Base-by-base conservation (phyloP, 2,888 invertebrate genomes). In the Drosophila lutescens region DNA sequence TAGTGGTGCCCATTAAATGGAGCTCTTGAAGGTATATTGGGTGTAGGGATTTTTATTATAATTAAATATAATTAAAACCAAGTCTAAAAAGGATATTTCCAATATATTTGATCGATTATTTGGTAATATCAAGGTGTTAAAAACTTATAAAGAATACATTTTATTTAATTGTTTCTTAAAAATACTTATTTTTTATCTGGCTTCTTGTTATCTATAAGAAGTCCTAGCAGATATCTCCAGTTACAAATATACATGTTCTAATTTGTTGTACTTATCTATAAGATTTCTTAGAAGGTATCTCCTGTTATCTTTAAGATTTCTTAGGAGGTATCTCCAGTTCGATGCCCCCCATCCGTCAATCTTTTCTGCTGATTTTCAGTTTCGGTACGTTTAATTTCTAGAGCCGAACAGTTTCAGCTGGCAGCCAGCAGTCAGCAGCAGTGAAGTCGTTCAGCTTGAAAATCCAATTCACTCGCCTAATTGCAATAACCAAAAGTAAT, bases 371-470 rank as follows among this genome's bases (percentile, higher is more conserved):
- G 59, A 49, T 74, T 30, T 74, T 47, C 53, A 53, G 56, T 62
- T 69, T 51, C 54, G 77, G 62, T 86, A 62, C 73, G 69, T 54
- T 80, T 73, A 76, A 59, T 88, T 78, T 87, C 77, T 61, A 88
- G 87, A 87, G 87, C 86, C 81, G 81, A 60, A 44, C 60, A 54
- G 51, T 50, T 49, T 38, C 9, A 32, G 53, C 69, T 53, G 40
- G 44, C 61, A 20, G 20, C 20, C 20, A 20, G 20, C 20, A 20
- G 20, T 20, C 20, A 3, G 20, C 20, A 20, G 20, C 20, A 77
- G 73, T 61, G 76, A 88, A 90, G 80, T 79, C 90, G 89, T 79
- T 90, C 80, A 89, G 89, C 88, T 89, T 86, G 90, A 90, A 90
- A 90, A 89, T 87, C 72, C 59, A 76, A 80, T 84, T 77, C 82